Base-by-base conservation (phyloP, 30 jellyfish, hydroid and myxozoan species). In the Rhopilema esculentum region DNA sequence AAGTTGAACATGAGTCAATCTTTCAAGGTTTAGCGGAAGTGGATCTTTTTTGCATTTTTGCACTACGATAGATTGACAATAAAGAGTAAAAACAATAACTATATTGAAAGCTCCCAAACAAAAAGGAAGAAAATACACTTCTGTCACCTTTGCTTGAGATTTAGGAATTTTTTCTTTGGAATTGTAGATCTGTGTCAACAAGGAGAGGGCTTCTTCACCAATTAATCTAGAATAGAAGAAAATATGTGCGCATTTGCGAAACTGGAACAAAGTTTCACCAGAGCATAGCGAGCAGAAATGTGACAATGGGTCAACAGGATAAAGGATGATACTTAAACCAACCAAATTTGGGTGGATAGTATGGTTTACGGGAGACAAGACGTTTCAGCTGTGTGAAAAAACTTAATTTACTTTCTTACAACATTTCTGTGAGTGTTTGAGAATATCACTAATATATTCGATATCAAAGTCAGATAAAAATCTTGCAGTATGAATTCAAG, bases 151-250 rank as follows among this genome's bases (percentile, higher is more conserved):
- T 21, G 93, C 94, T 30, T 81, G 88, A 8, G 66, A 74, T 18
- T 28, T 40, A 18, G 98, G 96, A 32, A 86, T 21, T 27, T 75
- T 92, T 68, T 80, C 87, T 49, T 88, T 28, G 62, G 53, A 25
- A 6, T 81, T 49, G 27, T 33, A 69, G 40, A 87, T 57, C n/a
- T 74, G 65, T 27, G 90, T 53, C 57, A 87, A 68, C 69, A 86
- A 16, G 4, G 77, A 25, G 16, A 92, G 67, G 20, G 90, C 88
- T 57, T 81, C 94, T 72, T 81, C 94, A 2, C 87, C 88, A n/a
- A 77, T 77, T 18, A 29, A 27, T 1, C 92, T 77, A 63, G 33
- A 49, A 70, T n/a, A 52, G 49, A 27, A 80, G 68, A 29, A 25
- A 52, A 12, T 40, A 2, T 1, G 30, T 2, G 57, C 57, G 12